Base-by-base conservation (phyloP, 2,113 vertebrate genomes). In the Tamias sibiricus region DNA sequence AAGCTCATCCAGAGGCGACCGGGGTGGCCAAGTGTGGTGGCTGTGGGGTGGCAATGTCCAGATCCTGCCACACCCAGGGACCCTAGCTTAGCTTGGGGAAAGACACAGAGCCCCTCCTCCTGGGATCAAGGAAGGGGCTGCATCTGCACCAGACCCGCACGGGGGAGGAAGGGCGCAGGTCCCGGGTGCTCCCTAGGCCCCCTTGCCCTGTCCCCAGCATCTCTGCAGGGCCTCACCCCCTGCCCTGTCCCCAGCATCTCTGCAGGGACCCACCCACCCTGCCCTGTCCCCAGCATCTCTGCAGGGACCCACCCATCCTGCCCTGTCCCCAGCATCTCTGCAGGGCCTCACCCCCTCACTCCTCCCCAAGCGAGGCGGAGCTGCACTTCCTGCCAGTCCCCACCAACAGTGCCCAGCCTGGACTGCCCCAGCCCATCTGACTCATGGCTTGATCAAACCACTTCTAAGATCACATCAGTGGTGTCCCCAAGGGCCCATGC, bases 1-100 rank as follows among this genome's bases (percentile, higher is more conserved):
- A 32, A 49, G 52, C 26, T 42, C 16, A 35, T 24, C 54, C 30
- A 6, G 59, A 10, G 28, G 59, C 24, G 4, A 44, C 20, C 6
- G 19, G n/a, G 8, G 44, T 8, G 4, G n/a, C 0, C 0, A 40
- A 40, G 35, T 74, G 14, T 24, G 4, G 24, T 66, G 13, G 28
- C 59, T 28, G 59, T 3, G 8, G 19, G 49, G 24, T 82, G 3
- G 37, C 1, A 20, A 28, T 20, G 66, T 42, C 20, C 14, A 59
- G 30, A 42, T n/a, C 44, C 20, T 17, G 4, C 24, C 68, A n/a
- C 30, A 14, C 20, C 35, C 42, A 32, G 44, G 32, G 44, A 17
- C 37, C 30, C 17, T 10, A 8, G 59, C 30, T 71, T 30, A 37
- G 19, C 30, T 32, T 9, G 26, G 26, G 30, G 49, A 14, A 64